phyloP scores from a whole-genome alignment of 2,113 vertebrate genomes.

The Puffinus mauretanicus region DNA sequence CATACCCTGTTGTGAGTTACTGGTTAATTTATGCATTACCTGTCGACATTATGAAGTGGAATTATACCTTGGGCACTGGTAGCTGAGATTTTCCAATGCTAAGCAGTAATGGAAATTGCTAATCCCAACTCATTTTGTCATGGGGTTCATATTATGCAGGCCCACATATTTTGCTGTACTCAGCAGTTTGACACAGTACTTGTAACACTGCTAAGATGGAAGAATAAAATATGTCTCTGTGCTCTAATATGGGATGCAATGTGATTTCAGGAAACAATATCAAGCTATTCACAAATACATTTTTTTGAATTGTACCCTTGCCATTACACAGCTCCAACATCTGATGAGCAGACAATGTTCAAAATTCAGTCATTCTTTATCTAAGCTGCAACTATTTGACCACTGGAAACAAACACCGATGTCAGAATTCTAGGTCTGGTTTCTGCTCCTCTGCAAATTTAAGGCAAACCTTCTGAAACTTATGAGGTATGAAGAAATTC shows the following conservation, averaged over 20 bases:
- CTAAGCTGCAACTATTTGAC: background rate
- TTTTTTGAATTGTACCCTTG: background rate
- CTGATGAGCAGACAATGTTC: background rate
- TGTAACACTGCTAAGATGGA: background rate
- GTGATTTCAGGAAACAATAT: background rate
- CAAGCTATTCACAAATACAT: background rate
- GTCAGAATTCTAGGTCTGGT: background rate
- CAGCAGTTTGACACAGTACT: background rate
- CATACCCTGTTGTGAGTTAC: background rate
- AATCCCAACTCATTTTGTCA: conserved; percentile 5
- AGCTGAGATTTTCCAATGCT: background rate
- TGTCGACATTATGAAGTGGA: background rate
- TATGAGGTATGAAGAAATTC: background rate
- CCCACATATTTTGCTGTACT: background rate
- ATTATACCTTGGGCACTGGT: background rate
- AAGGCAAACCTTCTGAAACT: background rate
- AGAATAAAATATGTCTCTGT: background rate
- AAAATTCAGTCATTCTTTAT: background rate
- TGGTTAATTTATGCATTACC: background rate
- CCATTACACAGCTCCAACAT: background rate
- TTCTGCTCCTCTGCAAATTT: background rate
- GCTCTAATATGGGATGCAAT: background rate
- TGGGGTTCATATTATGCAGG: background rate
- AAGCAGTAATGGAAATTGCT: conserved; percentile 5
- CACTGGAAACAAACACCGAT: background rate